Evolutionary conservation across 2,113 vertebrate genomes (phyloP).

Genomic region (Indicator maculatus): DNA sequence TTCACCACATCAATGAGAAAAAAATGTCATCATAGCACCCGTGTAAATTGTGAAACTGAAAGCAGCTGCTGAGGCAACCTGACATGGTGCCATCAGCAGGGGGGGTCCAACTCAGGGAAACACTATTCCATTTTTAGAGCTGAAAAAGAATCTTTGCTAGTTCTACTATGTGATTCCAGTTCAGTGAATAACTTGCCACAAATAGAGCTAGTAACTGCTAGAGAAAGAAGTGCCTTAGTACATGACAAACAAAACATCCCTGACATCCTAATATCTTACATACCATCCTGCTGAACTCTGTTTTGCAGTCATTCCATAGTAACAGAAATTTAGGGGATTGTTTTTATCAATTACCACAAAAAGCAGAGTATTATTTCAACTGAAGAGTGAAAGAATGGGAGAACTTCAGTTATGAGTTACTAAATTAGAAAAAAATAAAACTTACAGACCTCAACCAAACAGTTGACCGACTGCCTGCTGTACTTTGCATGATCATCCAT

Average conservation of each 20-base stretch:
- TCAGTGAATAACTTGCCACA: conserved; percentile 47
- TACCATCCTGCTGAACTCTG: neutral
- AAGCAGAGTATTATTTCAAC: neutral
- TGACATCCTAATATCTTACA: neutral
- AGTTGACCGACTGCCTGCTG: neutral
- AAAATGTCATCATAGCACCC: conserved; percentile 39
- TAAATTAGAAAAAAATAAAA: neutral
- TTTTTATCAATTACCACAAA: neutral
- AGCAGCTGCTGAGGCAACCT: conserved; percentile 56
- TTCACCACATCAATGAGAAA: conserved; percentile 46
- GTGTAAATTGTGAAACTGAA: conserved; percentile 60
- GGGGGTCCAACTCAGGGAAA: conserved; percentile 51
- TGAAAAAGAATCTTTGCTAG: conserved; percentile 42
- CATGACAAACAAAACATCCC: neutral
- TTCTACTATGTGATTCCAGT: conserved; percentile 53
- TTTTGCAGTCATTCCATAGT: neutral
- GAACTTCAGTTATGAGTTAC: neutral
- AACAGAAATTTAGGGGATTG: neutral
- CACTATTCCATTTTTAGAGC: conserved; percentile 68
- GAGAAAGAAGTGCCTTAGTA: neutral
- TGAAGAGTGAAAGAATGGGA: neutral
- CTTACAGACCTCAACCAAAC: neutral
- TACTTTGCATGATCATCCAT: neutral
- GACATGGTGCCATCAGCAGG: conserved; percentile 47
- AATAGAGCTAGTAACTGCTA: conserved; percentile 34